Conservation (phyloP, 2,888 invertebrate species). For the Drosophila austrosaltans region DNA sequence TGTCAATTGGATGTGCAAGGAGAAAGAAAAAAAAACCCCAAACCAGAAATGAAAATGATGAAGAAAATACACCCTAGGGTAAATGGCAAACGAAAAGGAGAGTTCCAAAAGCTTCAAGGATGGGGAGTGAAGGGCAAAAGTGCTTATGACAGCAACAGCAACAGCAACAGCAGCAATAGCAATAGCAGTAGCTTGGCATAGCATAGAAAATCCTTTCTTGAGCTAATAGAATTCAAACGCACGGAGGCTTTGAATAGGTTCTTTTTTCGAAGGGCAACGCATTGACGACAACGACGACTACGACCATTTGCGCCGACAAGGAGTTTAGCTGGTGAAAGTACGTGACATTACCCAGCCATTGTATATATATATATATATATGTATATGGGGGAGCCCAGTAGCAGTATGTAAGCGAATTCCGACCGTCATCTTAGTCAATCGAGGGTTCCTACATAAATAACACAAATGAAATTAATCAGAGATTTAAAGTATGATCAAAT, state of each 20-base stretch:
- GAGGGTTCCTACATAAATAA: slow-evolving; percentile 15
- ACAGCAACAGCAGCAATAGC: slow-evolving; percentile 7
- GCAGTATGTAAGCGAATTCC: neutral
- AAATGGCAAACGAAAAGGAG: slow-evolving; percentile 56
- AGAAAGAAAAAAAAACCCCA: slow-evolving; percentile 24
- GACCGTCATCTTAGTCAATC: neutral
- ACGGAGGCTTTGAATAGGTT: slow-evolving; percentile 75
- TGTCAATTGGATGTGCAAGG: slow-evolving; percentile 73
- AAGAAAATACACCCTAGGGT: slow-evolving; percentile 72
- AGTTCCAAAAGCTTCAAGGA: neutral
- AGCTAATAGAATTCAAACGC: slow-evolving; percentile 76
- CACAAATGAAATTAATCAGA: neutral
- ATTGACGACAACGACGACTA: slow-evolving; percentile 54
- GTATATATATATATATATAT: neutral
- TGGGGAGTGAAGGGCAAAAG: slow-evolving; percentile 52
- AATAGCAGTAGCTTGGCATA: slow-evolving; percentile 47
- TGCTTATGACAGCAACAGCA: slow-evolving; percentile 74
- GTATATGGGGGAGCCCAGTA: neutral
- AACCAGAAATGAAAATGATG: slow-evolving; percentile 63
- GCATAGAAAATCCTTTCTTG: slow-evolving; percentile 71
- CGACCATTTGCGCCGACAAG: slow-evolving; percentile 51
- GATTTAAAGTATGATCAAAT: neutral
- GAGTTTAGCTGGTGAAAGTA: slow-evolving; percentile 63
- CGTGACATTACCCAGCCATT: slow-evolving; percentile 67
- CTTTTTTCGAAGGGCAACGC: slow-evolving; percentile 68